A percentile compares a stretch with the other conserved stretches of the same genome.
These are phyloP conservation scores for Drosophila jambulina DNA, from an alignment of 1,140 invertebrate genomes.

Conservation along the genomic window DNA sequence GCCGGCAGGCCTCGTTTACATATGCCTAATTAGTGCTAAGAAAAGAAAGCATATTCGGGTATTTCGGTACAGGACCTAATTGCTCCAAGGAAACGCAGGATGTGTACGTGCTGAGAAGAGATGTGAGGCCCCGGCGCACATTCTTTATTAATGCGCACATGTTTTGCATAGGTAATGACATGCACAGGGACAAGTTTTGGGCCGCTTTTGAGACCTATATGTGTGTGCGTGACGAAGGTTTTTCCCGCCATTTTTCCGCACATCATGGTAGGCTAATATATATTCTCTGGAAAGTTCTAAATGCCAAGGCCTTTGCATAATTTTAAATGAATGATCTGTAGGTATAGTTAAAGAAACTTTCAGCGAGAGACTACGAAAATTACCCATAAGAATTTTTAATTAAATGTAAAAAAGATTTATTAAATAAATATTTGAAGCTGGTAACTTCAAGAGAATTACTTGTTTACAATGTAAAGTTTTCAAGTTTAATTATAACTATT, in stretches of 20 bases:
- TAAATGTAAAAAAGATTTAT: no score
- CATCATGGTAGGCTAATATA: slow-evolving; percentile 33
- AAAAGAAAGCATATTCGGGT: slow-evolving; percentile 39
- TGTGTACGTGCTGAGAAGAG: slow-evolving; percentile 21
- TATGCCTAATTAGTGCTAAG: slow-evolving; percentile 40
- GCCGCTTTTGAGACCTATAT: slow-evolving; percentile 58
- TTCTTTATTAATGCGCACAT: slow-evolving; percentile 81
- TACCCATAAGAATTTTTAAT: neutral
- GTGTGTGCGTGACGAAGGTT: slow-evolving; percentile 61
- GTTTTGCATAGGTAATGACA: slow-evolving; percentile 74
- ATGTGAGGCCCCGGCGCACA: slow-evolving; percentile 39
- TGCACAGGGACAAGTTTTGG: slow-evolving; percentile 40
- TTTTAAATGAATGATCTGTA: neutral
- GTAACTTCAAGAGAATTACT: no score
- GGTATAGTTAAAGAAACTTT: neutral
- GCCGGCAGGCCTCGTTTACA: slow-evolving; percentile 34
- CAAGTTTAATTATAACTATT: neutral
- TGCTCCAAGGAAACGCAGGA: slow-evolving; percentile 33
- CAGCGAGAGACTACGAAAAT: neutral
- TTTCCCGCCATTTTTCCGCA: slow-evolving; percentile 18
- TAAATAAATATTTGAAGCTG: neutral
- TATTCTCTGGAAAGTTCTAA: slow-evolving; percentile 7
- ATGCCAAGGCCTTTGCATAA: slow-evolving; percentile 11
- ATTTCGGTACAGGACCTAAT: slow-evolving; percentile 35
- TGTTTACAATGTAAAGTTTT: no score